phyloP scores from a whole-genome alignment of 1,140 invertebrate species.

The Monochamus saltuarius region DNA sequence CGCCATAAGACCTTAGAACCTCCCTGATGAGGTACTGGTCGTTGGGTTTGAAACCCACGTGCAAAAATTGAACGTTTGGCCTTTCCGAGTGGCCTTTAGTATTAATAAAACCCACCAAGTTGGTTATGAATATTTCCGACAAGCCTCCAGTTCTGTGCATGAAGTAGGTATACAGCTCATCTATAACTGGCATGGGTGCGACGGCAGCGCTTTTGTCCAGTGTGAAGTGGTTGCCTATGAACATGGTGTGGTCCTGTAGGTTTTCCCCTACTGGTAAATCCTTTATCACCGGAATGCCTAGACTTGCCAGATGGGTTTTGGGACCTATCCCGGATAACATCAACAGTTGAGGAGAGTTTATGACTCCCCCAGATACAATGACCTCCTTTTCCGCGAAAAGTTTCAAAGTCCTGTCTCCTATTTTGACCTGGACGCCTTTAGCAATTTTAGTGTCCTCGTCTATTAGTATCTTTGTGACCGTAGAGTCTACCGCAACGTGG shows the following conservation, averaged over 20 bases:
- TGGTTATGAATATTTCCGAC: constrained; percentile 25
- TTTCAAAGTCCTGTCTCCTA: constrained; percentile 44
- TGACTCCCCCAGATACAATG: constrained; percentile 63
- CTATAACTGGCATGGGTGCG: background rate
- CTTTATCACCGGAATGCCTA: constrained; percentile 41
- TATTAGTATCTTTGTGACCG: constrained; percentile 53
- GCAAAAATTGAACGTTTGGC: constrained; percentile 31
- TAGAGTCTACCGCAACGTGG: constrained; percentile 56
- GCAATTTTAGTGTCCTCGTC: constrained; percentile 22
- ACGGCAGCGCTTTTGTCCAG: constrained; percentile 19
- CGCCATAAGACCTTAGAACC: constrained; percentile 10
- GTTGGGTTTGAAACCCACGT: constrained; percentile 53
- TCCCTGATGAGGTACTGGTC: constrained; percentile 20
- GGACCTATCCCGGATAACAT: constrained; percentile 76
- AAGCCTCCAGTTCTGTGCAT: constrained; percentile 31
- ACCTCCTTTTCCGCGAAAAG: constrained; percentile 61
- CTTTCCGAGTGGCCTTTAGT: constrained; percentile 30
- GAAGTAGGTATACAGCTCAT: constrained; percentile 32
- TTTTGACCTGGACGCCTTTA: constrained; percentile 35
- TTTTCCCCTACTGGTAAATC: constrained; percentile 53
- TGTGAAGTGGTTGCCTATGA: constrained; percentile 14
- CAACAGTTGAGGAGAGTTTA: constrained; percentile 63
- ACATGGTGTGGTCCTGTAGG: constrained; percentile 56
- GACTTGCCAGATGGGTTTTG: constrained; percentile 59
- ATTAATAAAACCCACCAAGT: constrained; percentile 31